Conservation (phyloP, 2,888 invertebrate genomes). For the Lissonota sp. region DNA sequence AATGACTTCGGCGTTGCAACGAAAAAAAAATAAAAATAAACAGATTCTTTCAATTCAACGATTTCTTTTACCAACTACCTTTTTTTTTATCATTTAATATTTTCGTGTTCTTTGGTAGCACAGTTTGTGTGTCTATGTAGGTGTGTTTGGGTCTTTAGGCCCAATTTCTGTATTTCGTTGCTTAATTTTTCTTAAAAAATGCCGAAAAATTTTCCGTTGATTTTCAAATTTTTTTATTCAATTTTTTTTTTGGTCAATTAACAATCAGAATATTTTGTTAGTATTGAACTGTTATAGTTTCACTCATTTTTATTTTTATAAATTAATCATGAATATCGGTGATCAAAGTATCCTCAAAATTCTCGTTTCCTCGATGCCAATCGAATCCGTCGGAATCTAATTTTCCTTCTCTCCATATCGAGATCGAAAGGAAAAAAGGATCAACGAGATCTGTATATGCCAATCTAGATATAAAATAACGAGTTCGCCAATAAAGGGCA, state of each 20-base stretch:
- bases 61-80: constrained; percentile 68
- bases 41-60: constrained; percentile 63
- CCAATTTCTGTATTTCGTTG: too few relatives aligned
- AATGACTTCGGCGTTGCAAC: constrained; percentile 49
- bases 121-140: constrained; percentile 70
- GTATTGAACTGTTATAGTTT: too few relatives aligned
- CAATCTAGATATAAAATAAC: constrained; percentile 54
- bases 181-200: too few relatives aligned
- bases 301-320: too few relatives aligned
- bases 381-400: background rate
- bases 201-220: too few relatives aligned
- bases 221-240: too few relatives aligned
- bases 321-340: background rate
- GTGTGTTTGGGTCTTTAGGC: background rate
- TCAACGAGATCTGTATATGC: constrained; percentile 42
- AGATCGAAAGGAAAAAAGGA: background rate
- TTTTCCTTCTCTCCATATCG: background rate
- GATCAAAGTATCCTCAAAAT: background rate
- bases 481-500: constrained; percentile 51
- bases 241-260: too few relatives aligned
- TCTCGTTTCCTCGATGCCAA: constrained; percentile 22
- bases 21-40: constrained; percentile 42
- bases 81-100: constrained; percentile 68
- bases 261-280: too few relatives aligned
- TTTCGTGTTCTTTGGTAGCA: constrained; percentile 82